Evolutionary conservation across 2,113 vertebrate genomes (phyloP), one percentile per base, ranked within the genome.

Genomic region (Zapus hudsonius): DNA sequence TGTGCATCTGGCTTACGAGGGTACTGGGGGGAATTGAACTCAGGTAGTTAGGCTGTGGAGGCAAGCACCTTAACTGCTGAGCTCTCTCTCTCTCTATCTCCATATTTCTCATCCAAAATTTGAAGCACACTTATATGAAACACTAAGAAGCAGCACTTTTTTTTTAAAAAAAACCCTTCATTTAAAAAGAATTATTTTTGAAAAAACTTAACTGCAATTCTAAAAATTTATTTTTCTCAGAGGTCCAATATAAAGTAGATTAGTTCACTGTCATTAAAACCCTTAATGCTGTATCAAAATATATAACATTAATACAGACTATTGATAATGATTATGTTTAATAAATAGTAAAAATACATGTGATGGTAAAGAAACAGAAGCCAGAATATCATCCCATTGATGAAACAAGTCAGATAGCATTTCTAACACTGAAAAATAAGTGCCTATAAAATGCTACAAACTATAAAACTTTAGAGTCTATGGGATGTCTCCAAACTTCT

Each of bases 231-330:
- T 52, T 25, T 27, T 66, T 76, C 82, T 38, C n/a, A 92, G n/a
- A 27, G 72, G 22, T 16, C 16, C 17, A 84, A 17, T 72, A 82
- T 61, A 64, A 82, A 81, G 38, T 15, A 91, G 38, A 81, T 7
- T 61, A 36, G 16, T 12, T 78, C 82, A 67, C 0, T 89, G 55
- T 29, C 31, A 52, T 81, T 17, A 3, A 7, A 4, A 79, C 15
- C 7, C 40, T 88, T 83, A 73, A 2, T 69, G 6, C 59, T 91
- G 86, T 52, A 94, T 40, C 20, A 92, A 90, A 86, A 92, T 89
- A 80, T 42, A n/a, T 44, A 69, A 69, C 57, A 81, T 42, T 85
- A 95, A 79, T 4, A 66, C 1, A 76, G 57, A 84, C 64, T n/a
- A 72, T 13, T 72, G n/a, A 64, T 33, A 92, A n/a, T 80, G 10